Evolutionary conservation across 2,888 invertebrate genomes (phyloP), one percentile per base, ranked within the genome.

Genomic region (Osmoderma eremita): DNA sequence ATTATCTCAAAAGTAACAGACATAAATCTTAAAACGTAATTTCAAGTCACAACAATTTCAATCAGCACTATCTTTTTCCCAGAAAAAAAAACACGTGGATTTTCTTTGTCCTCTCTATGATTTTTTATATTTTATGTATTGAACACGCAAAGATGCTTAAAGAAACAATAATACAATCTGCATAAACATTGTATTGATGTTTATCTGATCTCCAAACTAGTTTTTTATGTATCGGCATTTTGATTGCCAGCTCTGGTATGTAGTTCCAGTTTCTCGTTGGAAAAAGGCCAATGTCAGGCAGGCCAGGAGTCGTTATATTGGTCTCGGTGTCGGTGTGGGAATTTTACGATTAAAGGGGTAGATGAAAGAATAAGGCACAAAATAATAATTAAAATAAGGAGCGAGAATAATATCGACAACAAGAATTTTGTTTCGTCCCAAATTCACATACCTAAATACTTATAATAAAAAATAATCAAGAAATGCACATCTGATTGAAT

Each of bases 191-290:
- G 45, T 62, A 30, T 64, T 41, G 51, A 51, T 58, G 36, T 45
- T 69, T 69, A 70, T 72, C 70, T 69, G 69, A 68, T 69, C 68
- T 36, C 63, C 67, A 72, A 72, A 72, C 72, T 63, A 69, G 72
- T 72, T 72, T 72, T 71, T 72, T 69, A 63, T 68, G 65, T 62
- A 67, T 67, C 65, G 72, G 72, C 69, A 72, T 72, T 72, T 72
- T 72, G 72, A 72, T 72, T 69, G 68, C 69, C 42, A 30, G 58
- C 41, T n/a, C 53, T 62, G 39, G 24, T 30, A 15, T 15, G 51
- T 48, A 65, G 30, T 48, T 65, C 56, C 56, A 58, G 65, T 54
- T 48, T 38, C 49, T 48, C 18, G 20, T 65, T 65, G 45, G 53
- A 54, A 53, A 67, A 53, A 67, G 53, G 67, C 67, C 67, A 67